Evolutionary conservation across 2,888 invertebrate species (phyloP).

Genomic region (Stegana nigrithorax): DNA sequence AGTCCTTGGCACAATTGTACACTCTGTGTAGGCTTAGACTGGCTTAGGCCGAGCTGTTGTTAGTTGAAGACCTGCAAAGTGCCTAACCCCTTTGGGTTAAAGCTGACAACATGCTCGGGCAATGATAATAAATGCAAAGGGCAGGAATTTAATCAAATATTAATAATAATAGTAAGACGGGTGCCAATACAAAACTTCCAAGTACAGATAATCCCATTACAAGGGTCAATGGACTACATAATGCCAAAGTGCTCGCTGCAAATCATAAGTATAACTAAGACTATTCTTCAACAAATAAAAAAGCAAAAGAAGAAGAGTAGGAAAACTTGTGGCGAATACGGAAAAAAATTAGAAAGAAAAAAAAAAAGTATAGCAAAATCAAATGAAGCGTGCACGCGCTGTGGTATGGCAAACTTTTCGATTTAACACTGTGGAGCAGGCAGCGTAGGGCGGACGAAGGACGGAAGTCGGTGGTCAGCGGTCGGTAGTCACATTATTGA

Average conservation of each 20-base stretch:
- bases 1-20: too few relatives aligned
- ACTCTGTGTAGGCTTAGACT: too few relatives aligned
- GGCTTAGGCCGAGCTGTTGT: too few relatives aligned
- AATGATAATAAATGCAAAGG: too few relatives aligned
- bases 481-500: conserved; percentile 1
- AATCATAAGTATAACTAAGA: conserved; percentile 11
- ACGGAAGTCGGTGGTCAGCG: too few relatives aligned
- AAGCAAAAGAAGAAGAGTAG: conserved; percentile 19
- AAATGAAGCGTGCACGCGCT: conserved; percentile 47
- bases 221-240: conserved; percentile 8
- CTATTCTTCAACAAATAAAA: neutral
- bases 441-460: too few relatives aligned
- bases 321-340: too few relatives aligned
- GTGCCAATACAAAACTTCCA: conserved; percentile 19
- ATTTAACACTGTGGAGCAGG: neutral
- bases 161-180: conserved; percentile 52
- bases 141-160: conserved; percentile 46
- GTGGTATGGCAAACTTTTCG: neutral
- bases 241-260: neutral
- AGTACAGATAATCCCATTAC: conserved; percentile 9
- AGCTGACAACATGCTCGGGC: too few relatives aligned
- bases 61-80: neutral
- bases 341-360: too few relatives aligned
- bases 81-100: neutral
- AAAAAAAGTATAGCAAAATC: too few relatives aligned